Evolutionary conservation across 1,140 invertebrate genomes (phyloP), one percentile per base, ranked within the genome.

Genomic region (Apis cerana): DNA sequence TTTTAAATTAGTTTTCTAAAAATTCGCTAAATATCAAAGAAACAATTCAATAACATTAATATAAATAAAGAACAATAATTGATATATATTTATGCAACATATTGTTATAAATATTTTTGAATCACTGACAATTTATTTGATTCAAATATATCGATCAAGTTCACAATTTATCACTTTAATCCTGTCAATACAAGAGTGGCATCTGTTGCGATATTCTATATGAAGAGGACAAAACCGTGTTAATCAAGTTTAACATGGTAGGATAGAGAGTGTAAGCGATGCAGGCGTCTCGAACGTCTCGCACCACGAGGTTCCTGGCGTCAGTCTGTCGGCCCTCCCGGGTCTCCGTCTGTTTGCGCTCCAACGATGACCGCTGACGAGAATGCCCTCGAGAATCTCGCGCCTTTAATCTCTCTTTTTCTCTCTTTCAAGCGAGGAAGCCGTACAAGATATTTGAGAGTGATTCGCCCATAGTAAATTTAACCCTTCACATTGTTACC

Each of bases 181-280:
- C 15, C 13, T 23, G 7, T 12, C 17, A 17, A 65, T 33, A 65
- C 27, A 7, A 10, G 15, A 65, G 62, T 65, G 62, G 62, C 27
- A 65, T 65, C 62, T 65, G 62, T 65, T 65, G 17, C 21, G 65
- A n/a, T 48, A 68, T 68, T n/a, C 17, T 5, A 48, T 21, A 48
- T 17, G 54, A 17, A 23, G 21, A 19, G 64, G 8, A 23, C 11
- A 19, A 33, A 68, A 10, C 43, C 19, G 43, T 12, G 33, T 68
- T 68, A 68, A 68, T 68, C 67, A 68, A 50, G 43, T 50, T 68
- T n/a, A 68, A 68, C 67, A 68, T 68, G 67, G 33, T 15, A 68
- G 43, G 67, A 15, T 15, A 21, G 64, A 43, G 33, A 67, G 17
- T 33, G 9, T 67, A 67, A 43, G 64, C 33, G 64, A 43, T n/a